Evolutionary conservation across 2,888 invertebrate genomes (phyloP), one percentile per base, ranked within the genome.

Genomic region (Hoplodrina blanda): DNA sequence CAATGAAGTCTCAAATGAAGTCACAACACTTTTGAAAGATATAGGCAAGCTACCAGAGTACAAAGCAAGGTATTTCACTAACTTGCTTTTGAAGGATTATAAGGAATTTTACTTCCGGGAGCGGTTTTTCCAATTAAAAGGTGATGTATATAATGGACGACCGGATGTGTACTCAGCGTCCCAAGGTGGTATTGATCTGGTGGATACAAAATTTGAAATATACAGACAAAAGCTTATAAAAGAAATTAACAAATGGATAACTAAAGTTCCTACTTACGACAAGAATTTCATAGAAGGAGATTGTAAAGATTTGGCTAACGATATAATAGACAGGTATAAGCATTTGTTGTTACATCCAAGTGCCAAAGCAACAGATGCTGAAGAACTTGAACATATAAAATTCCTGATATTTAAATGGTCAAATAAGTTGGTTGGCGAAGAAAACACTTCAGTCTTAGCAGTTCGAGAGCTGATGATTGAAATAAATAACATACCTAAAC

Each of bases 321-420:
- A 94, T 74, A 93, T 95, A 55, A 78, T 93, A 10, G 91, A 94
- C 57, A 89, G 94, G 73, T 84, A 88, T 13, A 92, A 90, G 76
- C 94, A 93, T 83, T 80, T 92, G 71, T 83, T 90, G 74, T 66
- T 90, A 4, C 91, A 91, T 70, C 85, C 87, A 6, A 68, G 75
- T 0, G 79, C 69, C 20, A 79, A 67, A 60, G 77, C 73, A 5
- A 80, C 86, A n/a, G 84, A 89, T 1, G 76, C 77, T 73, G 88
- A 90, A 56, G 94, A 94, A 72, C 61, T 92, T 8, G 92, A 94
- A 71, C 84, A 91, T 83, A 86, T 94, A 20, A 92, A 91, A 70
- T 93, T 91, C 85, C 92, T 91, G 55, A 91, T 94, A 76, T 93
- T 91, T 68, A 94, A 93, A 89, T 93, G 91, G 90, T 86, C 91